These are phyloP conservation scores for Gonocerus acuteangulatus DNA, from an alignment of 2,888 invertebrate genomes.

Conservation along the genomic window DNA sequence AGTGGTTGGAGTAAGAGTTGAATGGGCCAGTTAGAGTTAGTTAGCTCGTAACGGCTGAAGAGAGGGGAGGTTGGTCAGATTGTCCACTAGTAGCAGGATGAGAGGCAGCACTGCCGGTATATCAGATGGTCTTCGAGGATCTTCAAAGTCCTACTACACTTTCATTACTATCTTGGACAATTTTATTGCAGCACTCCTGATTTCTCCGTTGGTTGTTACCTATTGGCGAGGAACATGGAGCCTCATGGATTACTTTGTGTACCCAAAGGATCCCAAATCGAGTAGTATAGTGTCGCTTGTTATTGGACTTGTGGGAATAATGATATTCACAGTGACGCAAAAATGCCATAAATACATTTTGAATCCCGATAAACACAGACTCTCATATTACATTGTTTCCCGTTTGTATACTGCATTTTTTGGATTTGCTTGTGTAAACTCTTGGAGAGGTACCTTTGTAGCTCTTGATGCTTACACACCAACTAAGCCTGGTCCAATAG, in stretches of 20 bases:
- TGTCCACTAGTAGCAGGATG: conserved; percentile 45
- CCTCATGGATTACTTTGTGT: conserved; percentile 64
- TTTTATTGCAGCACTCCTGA: conserved; percentile 60
- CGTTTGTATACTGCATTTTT: conserved; percentile 67
- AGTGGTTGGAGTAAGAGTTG: no score
- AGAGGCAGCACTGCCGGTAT: conserved; percentile 61
- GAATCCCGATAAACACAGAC: conserved; percentile 59
- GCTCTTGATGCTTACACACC: conserved; percentile 63
- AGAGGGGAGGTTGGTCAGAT: neutral
- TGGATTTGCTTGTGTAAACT: conserved; percentile 74
- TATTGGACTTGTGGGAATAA: conserved; percentile 62
- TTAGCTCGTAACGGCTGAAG: neutral
- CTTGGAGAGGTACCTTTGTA: conserved; percentile 81
- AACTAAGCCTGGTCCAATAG: conserved; percentile 51
- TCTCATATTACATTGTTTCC: conserved; percentile 62
- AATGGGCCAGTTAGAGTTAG: neutral
- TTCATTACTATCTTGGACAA: conserved; percentile 63
- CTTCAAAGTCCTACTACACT: conserved; percentile 48
- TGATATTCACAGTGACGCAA: conserved; percentile 62
- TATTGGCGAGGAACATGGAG: conserved; percentile 85
- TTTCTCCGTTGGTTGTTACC: conserved; percentile 72
- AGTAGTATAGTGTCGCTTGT: conserved; percentile 61
- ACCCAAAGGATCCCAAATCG: conserved; percentile 52
- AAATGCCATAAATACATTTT: conserved; percentile 52
- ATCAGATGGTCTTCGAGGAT: conserved; percentile 54